Evolutionary conservation across 2,888 invertebrate genomes (phyloP).

Genomic region (Eutolmus rufibarbis): DNA sequence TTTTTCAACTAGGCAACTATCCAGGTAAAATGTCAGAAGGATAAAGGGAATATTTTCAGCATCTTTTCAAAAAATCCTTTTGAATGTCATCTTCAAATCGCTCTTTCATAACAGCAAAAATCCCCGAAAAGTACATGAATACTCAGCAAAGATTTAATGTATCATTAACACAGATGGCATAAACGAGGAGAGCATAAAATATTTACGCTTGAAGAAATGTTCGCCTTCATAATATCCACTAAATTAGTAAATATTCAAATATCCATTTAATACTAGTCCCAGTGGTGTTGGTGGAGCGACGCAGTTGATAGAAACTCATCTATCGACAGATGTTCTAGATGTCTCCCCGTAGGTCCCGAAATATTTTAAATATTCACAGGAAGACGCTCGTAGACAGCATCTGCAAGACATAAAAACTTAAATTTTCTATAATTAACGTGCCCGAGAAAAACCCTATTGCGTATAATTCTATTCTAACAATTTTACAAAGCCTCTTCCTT

Average conservation of each 20-base stretch:
- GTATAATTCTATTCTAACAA: background rate
- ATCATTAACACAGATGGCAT: background rate
- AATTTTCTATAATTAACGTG: background rate
- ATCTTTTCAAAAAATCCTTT: background rate
- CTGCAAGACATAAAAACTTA: background rate
- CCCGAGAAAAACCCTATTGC: background rate
- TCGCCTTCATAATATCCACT: background rate
- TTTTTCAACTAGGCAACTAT: too few relatives aligned
- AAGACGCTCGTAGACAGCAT: background rate
- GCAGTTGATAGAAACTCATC: background rate
- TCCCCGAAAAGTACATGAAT: background rate
- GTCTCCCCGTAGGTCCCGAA: background rate
- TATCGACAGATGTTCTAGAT: conserved; percentile 5
- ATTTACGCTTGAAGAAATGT: background rate
- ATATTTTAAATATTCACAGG: conserved; percentile 3
- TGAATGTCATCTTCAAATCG: background rate
- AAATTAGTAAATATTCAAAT: conserved; percentile 14
- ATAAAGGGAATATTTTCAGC: background rate
- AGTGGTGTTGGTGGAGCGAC: background rate
- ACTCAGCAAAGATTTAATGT: background rate
- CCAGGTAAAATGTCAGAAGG: background rate
- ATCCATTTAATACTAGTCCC: background rate
- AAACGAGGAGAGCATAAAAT: background rate
- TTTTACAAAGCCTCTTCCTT: background rate
- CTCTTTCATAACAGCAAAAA: background rate